These are phyloP conservation scores for Falco berigora DNA, from an alignment of 2,797 vertebrate genomes.

Conservation along the genomic window DNA sequence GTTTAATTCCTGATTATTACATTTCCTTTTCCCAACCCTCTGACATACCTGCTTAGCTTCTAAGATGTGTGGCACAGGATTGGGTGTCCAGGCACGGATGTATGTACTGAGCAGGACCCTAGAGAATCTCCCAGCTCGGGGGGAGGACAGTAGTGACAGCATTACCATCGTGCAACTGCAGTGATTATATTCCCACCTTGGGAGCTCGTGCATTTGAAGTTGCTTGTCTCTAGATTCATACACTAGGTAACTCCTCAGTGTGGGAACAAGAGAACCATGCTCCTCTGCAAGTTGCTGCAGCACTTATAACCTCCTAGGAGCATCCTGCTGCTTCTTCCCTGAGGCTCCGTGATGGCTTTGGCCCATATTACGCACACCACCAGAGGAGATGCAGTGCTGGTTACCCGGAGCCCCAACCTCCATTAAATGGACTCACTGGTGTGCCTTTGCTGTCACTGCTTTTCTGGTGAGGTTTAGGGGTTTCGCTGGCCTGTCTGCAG, in stretches of 20 bases:
- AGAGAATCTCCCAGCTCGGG: neutral
- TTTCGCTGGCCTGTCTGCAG: neutral
- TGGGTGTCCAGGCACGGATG: neutral
- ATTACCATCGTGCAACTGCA: neutral
- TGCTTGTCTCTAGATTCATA: neutral
- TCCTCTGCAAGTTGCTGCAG: neutral
- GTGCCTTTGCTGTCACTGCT: neutral
- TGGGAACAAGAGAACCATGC: neutral
- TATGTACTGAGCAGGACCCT: neutral
- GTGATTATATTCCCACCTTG: neutral
- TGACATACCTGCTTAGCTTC: neutral
- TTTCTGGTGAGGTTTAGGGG: neutral
- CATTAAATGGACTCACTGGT: rapidly evolving
- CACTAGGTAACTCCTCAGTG: neutral
- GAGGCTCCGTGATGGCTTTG: rapidly evolving
- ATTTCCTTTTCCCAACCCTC: neutral
- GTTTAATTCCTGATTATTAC: neutral
- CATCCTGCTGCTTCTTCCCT: neutral
- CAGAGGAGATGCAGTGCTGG: neutral
- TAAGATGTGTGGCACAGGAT: neutral
- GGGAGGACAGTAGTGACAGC: neutral
- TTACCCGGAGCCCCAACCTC: neutral
- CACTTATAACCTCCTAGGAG: neutral
- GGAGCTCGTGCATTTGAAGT: neutral
- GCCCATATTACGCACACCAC: rapidly evolving